Evolutionary conservation across 2,113 vertebrate genomes (phyloP).

Genomic region (Hoplias malabaricus): DNA sequence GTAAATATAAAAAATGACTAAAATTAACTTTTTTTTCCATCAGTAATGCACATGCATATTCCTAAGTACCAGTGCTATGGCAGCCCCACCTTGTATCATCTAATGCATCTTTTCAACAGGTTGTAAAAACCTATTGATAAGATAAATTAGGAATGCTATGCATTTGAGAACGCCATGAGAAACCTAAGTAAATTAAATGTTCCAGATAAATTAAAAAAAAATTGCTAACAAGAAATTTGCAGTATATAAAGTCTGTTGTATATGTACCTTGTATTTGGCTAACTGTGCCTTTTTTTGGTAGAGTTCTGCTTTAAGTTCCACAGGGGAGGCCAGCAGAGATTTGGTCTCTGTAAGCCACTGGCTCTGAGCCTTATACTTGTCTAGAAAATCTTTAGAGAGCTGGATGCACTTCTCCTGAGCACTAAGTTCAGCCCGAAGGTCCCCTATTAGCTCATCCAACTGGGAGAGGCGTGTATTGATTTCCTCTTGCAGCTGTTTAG

Average conservation of each 20-base stretch:
- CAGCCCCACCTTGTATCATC: not conserved
- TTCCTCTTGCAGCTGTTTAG: conserved; percentile 79
- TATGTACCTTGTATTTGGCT: conserved; percentile 90
- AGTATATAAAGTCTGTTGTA: not conserved
- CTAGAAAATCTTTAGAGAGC: conserved; percentile 89
- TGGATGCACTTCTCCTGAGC: conserved; percentile 85
- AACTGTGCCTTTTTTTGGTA: conserved; percentile 95
- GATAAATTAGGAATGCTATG: not conserved
- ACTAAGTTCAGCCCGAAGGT: conserved; percentile 83
- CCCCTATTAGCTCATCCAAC: conserved; percentile 82
- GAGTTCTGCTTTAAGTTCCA: conserved; percentile 90
- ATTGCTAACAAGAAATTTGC: not conserved
- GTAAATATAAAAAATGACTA: conserved; percentile 8
- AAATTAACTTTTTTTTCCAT: not conserved
- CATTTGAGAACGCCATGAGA: not conserved
- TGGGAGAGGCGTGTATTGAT: conserved; percentile 77
- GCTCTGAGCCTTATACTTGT: conserved; percentile 84
- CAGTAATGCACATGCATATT: too few species aligned
- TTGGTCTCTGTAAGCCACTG: conserved; percentile 86
- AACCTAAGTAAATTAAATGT: not conserved
- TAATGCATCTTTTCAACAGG: not conserved
- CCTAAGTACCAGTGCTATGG: not conserved
- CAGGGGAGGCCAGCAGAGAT: conserved; percentile 72
- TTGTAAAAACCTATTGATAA: too few species aligned
- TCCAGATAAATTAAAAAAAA: not conserved